Percentiles rank a stretch among this genome's conserved stretches.
These are phyloP conservation scores for Helicolenus hilgendorfi DNA, from an alignment of 2,797 vertebrate species.

Conservation along the genomic window DNA sequence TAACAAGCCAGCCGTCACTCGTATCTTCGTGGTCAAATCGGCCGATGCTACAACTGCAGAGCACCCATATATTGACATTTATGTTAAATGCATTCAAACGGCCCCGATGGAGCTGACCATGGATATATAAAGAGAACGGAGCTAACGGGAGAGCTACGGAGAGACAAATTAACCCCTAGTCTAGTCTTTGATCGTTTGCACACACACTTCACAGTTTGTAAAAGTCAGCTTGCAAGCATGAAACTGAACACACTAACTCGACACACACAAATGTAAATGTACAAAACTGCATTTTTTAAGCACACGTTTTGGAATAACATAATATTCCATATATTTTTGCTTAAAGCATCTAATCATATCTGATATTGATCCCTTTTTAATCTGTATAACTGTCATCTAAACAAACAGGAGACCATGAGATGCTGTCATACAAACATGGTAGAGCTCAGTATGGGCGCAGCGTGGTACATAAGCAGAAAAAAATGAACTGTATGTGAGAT, in stretches of 20 bases:
- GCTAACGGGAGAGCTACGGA: too few relatives aligned
- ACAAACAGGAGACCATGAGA: neutral
- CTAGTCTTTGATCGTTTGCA: neutral
- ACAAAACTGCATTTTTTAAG: neutral
- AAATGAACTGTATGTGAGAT: neutral
- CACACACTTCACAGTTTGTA: neutral
- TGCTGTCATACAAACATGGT: neutral
- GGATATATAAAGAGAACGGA: too few relatives aligned
- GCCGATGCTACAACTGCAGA: too few relatives aligned
- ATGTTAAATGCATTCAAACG: too few relatives aligned
- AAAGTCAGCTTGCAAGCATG: neutral
- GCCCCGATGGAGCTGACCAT: too few relatives aligned
- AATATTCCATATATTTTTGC: neutral
- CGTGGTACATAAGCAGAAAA: neutral
- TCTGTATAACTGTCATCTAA: neutral
- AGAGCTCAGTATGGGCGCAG: neutral
- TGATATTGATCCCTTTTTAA: neutral
- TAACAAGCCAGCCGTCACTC: too few relatives aligned
- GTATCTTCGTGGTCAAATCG: too few relatives aligned
- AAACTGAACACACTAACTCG: neutral
- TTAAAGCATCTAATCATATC: neutral
- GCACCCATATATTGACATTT: too few relatives aligned
- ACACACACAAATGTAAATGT: too few relatives aligned
- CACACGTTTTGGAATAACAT: neutral
- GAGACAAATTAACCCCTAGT: neutral